phyloP scores from a whole-genome alignment of 2,113 vertebrate species.

The Nyctereutes procyonoides region DNA sequence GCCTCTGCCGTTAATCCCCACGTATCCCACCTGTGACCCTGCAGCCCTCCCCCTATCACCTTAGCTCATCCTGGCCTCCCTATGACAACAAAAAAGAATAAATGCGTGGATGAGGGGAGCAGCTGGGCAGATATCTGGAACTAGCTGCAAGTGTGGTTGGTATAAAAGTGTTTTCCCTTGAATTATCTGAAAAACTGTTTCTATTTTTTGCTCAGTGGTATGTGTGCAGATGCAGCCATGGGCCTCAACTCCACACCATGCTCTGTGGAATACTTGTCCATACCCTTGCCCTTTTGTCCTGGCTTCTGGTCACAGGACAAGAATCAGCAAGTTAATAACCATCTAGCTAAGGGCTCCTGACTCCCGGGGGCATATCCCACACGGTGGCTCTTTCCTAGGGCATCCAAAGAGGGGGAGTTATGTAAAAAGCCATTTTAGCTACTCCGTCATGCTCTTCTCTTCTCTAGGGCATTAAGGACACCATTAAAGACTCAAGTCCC shows the following conservation, averaged over 20 bases:
- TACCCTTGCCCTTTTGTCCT: not conserved
- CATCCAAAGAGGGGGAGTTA: not conserved
- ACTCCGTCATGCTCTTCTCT: not conserved
- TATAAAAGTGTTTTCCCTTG: conserved; percentile 42
- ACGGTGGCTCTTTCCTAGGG: not conserved
- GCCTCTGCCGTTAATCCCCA: not conserved
- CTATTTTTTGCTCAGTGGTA: not conserved
- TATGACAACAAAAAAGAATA: not conserved
- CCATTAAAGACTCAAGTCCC: not conserved
- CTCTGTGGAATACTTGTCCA: not conserved
- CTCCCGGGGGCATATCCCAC: too few species aligned
- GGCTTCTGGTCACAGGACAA: not conserved
- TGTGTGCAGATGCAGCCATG: not conserved
- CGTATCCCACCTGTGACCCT: not conserved
- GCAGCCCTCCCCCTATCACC: not conserved
- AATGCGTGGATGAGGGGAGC: not conserved
- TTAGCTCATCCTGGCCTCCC: not conserved
- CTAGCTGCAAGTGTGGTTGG: not conserved
- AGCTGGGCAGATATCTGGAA: not conserved
- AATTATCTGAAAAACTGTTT: conserved; percentile 1
- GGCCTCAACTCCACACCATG: not conserved
- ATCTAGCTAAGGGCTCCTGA: not conserved
- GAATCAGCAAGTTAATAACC: not conserved
- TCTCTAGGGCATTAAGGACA: not conserved
- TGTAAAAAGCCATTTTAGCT: not conserved